Evolutionary conservation across 2,888 invertebrate genomes (phyloP), one percentile per base, ranked within the genome.

Genomic region (Pegoplata infirma): DNA sequence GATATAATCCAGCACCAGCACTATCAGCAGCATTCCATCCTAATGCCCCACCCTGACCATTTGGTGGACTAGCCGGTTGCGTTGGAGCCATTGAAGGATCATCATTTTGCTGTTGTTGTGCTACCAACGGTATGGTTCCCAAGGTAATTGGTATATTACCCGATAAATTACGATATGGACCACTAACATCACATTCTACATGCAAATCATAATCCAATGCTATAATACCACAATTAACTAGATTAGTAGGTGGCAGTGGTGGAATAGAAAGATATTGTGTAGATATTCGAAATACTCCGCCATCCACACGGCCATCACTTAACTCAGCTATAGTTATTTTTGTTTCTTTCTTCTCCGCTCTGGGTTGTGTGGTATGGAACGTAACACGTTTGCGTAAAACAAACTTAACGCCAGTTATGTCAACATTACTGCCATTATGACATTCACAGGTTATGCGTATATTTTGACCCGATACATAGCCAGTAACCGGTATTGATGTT

Each of bases 391-490:
- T 94, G 74, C 92, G 91, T 61, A 95, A 88, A 64, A 91, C 90
- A 63, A 94, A 90, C 84, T 92, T 92, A 0, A 95, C 90, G 40
- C 91, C 90, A 59, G 91, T 91, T 40, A 96, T 90, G 81, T 91
- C 90, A 17, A 94, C 92, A 85, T 93, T 93, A 80, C 95, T 95
- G 81, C 92, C 92, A 88, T 96, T 96, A 84, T 95, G 94, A 61
- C 95, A 91, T 85, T 94, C 93, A 44, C 94, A 91, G 46, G 91
- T 91, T 10, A 95, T 90, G 0, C 94, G 93, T 83, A 96, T 92
- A 46, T 91, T 90, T 90, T 96, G 95, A 0, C 95, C 95, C 1
- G 94, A 93, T 49, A 94, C 94, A 87, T 93, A 95, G 1, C 96
- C 96, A 5, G 92, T 92, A 32, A 94, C 93, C 0, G 95, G 94